Evolutionary conservation across 2,797 vertebrate species (phyloP).

Genomic region (Phylloscopus collybita): DNA sequence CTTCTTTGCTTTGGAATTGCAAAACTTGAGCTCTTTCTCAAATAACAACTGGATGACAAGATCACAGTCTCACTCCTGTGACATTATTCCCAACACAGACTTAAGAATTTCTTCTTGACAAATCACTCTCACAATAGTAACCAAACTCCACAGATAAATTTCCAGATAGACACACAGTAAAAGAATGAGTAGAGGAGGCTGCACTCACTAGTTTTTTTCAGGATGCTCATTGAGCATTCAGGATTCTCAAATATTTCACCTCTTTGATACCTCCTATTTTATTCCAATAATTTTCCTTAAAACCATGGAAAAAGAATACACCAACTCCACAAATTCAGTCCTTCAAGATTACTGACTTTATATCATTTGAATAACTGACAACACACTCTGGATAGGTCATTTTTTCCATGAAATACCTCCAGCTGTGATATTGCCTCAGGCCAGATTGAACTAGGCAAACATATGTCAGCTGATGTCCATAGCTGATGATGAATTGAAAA

Average conservation of each 20-base stretch:
- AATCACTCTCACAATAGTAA: not conserved
- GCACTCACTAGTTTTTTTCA: not conserved
- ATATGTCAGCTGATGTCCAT: not conserved
- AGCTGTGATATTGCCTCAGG: not conserved
- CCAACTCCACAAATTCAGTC: not conserved
- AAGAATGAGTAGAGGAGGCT: not conserved
- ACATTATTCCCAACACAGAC: not conserved
- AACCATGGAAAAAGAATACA: not conserved
- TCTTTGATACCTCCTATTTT: not conserved
- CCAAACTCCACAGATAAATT: not conserved
- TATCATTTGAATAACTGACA: not conserved
- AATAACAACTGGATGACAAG: not conserved
- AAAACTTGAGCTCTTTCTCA: not conserved
- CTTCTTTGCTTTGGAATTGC: not conserved
- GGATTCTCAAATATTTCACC: not conserved
- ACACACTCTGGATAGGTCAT: not conserved
- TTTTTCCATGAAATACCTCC: constrained; percentile 36
- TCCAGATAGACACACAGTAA: not conserved
- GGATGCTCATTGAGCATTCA: not conserved
- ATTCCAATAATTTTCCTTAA: not conserved
- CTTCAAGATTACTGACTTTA: not conserved
- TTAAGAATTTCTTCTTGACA: not conserved
- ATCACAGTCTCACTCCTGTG: accelerated
- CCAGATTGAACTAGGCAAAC: constrained; percentile 1
- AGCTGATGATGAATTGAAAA: not conserved